Percentiles rank a stretch among this genome's conserved stretches.
Evolutionary conservation across 2,797 vertebrate species (phyloP).

Genomic region (Notolabrus celidotus): DNA sequence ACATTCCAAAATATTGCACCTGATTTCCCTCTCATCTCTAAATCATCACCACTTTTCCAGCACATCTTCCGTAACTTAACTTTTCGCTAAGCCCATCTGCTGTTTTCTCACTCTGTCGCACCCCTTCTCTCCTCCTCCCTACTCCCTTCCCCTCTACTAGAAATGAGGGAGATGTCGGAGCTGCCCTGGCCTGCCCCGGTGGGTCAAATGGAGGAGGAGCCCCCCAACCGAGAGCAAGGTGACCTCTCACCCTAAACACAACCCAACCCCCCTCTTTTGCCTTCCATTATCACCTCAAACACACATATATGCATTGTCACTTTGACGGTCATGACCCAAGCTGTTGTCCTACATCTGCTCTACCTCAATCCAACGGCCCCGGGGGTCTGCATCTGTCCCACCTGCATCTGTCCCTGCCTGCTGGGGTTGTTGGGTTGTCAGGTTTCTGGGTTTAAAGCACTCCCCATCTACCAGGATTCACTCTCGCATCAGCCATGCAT

Average conservation of each 20-base stretch:
- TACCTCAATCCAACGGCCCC: conserved; percentile 22
- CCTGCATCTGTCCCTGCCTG: conserved; percentile 39
- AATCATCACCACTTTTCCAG: conserved; percentile 37
- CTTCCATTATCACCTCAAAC: conserved; percentile 36
- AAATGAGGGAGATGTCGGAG: conserved; percentile 82
- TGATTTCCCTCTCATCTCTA: conserved; percentile 31
- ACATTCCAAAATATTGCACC: conserved; percentile 32
- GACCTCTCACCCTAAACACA: conserved; percentile 76
- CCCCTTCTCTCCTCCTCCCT: conserved; percentile 45
- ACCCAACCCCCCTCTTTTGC: conserved; percentile 19
- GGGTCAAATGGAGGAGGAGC: conserved; percentile 84
- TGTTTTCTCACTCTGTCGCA: conserved; percentile 59
- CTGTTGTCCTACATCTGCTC: conserved; percentile 68
- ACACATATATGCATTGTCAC: conserved; percentile 24
- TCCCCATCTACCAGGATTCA: conserved; percentile 6
- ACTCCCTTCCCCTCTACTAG: conserved; percentile 60
- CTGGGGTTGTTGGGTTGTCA: conserved; percentile 9
- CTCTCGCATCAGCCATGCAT: conserved; percentile 30
- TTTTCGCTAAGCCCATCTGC: conserved; percentile 63
- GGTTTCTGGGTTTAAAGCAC: conserved; percentile 15
- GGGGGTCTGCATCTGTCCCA: conserved; percentile 40
- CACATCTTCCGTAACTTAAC: conserved; percentile 41
- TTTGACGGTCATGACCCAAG: conserved; percentile 45
- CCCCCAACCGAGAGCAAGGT: conserved; percentile 83
- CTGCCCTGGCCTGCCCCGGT: conserved; percentile 85